phyloP scores from a whole-genome alignment of 2,113 vertebrate species.

The Lucifuga dentata region DNA sequence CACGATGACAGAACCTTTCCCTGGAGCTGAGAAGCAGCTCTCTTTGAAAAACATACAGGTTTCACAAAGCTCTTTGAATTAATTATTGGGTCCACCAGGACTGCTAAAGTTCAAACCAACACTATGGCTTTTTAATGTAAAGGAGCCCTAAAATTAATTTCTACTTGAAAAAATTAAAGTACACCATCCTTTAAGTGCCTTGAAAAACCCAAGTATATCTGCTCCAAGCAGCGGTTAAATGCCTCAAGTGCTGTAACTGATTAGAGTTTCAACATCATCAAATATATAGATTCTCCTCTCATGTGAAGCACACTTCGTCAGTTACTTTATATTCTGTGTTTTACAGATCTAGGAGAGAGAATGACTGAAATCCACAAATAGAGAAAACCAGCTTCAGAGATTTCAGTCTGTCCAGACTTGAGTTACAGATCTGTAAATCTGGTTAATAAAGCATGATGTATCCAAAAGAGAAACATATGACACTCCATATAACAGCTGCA shows the following conservation, averaged over 20 bases:
- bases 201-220: constrained; percentile 22
- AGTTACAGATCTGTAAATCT: constrained; percentile 26
- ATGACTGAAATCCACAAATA: not conserved
- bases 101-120: constrained; percentile 15
- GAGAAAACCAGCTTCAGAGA: constrained; percentile 15
- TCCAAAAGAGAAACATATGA: not conserved
- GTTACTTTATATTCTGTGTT: not conserved
- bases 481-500: not conserved
- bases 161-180: constrained; percentile 9
- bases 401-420: constrained; percentile 18
- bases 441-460: constrained; percentile 34
- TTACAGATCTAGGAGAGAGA: constrained; percentile 14
- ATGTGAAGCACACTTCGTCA: constrained; percentile 28
- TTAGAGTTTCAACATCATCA: constrained; percentile 57
- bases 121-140: constrained; percentile 13
- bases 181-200: constrained; percentile 18
- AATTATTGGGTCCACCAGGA: not conserved
- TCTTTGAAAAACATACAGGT: constrained; percentile 1
- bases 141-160: constrained; percentile 11
- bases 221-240: constrained; percentile 27
- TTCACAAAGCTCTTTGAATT: not conserved
- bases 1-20: constrained; percentile 14
- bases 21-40: constrained; percentile 1
- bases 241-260: constrained; percentile 41
- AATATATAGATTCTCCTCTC: constrained; percentile 39